phyloP scores from a whole-genome alignment of 2,797 vertebrate genomes.

The Holocentrus rufus region DNA sequence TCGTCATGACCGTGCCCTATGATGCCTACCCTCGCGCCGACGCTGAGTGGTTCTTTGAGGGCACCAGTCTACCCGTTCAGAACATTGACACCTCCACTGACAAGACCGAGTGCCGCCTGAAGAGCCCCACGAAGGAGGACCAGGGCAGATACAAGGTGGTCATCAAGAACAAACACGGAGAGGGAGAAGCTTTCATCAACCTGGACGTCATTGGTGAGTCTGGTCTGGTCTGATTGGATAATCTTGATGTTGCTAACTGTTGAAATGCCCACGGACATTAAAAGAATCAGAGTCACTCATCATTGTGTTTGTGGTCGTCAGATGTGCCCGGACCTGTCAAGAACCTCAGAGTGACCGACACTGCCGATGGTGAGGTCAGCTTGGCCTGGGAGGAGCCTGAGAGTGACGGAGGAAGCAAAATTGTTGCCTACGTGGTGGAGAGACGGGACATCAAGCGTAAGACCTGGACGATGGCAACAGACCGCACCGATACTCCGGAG shows the following conservation, averaged over 20 bases:
- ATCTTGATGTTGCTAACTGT: background rate
- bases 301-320: constrained; percentile 59
- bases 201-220: constrained; percentile 94
- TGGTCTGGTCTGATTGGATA: background rate
- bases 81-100: constrained; percentile 92
- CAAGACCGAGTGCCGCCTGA: constrained; percentile 90
- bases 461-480: constrained; percentile 93
- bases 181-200: constrained; percentile 92
- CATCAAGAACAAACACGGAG: constrained; percentile 95
- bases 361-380: constrained; percentile 94
- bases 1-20: constrained; percentile 92
- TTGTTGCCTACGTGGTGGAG: constrained; percentile 92
- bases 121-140: constrained; percentile 90
- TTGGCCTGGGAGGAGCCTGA: constrained; percentile 97
- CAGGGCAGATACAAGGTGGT: constrained; percentile 90
- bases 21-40: constrained; percentile 97
- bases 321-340: constrained; percentile 96
- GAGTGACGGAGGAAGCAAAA: constrained; percentile 96
- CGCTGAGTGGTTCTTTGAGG: constrained; percentile 91
- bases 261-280: background rate
- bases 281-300: background rate
- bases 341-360: constrained; percentile 93
- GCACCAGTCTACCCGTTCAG: constrained; percentile 85
- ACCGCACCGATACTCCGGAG: constrained; percentile 91
- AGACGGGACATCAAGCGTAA: constrained; percentile 95